Base-by-base conservation (phyloP, 2,888 invertebrate genomes). In the Dromius quadrimaculatus region DNA sequence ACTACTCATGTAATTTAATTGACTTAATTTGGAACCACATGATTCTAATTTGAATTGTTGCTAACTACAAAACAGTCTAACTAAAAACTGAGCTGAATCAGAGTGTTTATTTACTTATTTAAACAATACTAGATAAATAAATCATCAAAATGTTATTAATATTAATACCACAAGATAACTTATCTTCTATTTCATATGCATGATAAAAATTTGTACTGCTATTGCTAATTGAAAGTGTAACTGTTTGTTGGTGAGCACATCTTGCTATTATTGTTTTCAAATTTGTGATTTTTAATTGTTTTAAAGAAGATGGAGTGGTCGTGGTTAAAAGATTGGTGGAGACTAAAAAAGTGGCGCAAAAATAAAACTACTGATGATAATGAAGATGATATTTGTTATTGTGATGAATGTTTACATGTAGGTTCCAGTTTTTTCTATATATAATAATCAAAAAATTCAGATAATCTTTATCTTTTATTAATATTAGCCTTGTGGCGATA, bases 261-360 rank as follows among this genome's bases (percentile, higher is more conserved):
- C n/a, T n/a, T n/a, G n/a, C n/a, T 11, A 41, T 32, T 11, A n/a
- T 28, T 68, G 59, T 11, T 22, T 13, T 34, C 22, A 34, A 50
- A 38, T 64, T 36, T 28, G 57, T 22, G 63, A 50, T n/a, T 20
- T 45, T 54, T 28, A 47, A 41, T 17, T n/a, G n/a, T 41, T 41
- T 11, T 71, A 72, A 71, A 1, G 36, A 11, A 38, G 38, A 91
- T 91, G 90, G 92, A 92, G 85, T 92, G 92, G 91, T 88, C 89
- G 77, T 91, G 91, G 90, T 84, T 91, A 78, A 91, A 91, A 82
- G 90, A 92, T 82, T 92, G 91, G 91, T 92, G 92, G 92, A 86
- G 91, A 72, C 84, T 92, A 72, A 91, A 90, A 83, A 87, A 87
- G 80, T 88, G 89, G 85, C 87, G 88, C 76, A 87, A 84, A 79